These are phyloP conservation scores for Tetramorium alpestre DNA, from an alignment of 1,140 invertebrate species.

Conservation along the genomic window DNA sequence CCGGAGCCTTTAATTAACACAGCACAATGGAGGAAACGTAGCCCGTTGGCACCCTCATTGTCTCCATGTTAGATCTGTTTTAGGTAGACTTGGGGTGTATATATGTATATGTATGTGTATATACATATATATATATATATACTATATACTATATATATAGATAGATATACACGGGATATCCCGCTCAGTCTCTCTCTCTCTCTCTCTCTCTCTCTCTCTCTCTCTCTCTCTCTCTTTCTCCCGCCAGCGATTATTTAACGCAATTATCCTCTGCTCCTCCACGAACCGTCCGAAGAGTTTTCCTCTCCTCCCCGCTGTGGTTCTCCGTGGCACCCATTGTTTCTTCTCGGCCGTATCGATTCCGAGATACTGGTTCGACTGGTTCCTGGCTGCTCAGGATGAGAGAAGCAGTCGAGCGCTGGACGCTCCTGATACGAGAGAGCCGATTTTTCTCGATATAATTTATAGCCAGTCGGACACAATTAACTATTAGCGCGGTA, in stretches of 20 bases:
- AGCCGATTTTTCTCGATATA: slow-evolving; percentile 48
- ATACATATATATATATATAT: not conserved
- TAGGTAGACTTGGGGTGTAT: slow-evolving; percentile 37
- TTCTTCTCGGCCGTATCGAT: slow-evolving; percentile 71
- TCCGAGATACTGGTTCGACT: slow-evolving; percentile 68
- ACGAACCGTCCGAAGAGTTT: slow-evolving; percentile 35
- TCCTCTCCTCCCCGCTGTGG: slow-evolving; percentile 32
- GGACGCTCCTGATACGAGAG: slow-evolving; percentile 1
- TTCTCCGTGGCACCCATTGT: slow-evolving; percentile 62
- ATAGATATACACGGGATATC: slow-evolving; percentile 30
- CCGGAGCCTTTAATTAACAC: slow-evolving; percentile 74
- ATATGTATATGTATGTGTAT: not conserved
- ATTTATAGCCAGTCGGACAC: slow-evolving; percentile 43
- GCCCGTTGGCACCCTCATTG: slow-evolving; percentile 74
- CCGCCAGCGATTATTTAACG: slow-evolving; percentile 72
- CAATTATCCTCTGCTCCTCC: slow-evolving; percentile 71
- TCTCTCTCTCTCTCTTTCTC: not conserved
- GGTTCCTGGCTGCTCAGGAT: slow-evolving; percentile 54
- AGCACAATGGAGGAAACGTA: slow-evolving; percentile 73
- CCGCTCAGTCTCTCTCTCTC: slow-evolving; percentile 43
- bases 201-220: slow-evolving; percentile 24
- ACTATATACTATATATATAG: not conserved
- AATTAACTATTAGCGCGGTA: slow-evolving; percentile 59
- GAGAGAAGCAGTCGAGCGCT: slow-evolving; percentile 57
- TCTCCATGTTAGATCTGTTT: slow-evolving; percentile 71